Evolutionary conservation across 2,888 invertebrate genomes (phyloP).

Genomic region (Strigamia maritima): DNA sequence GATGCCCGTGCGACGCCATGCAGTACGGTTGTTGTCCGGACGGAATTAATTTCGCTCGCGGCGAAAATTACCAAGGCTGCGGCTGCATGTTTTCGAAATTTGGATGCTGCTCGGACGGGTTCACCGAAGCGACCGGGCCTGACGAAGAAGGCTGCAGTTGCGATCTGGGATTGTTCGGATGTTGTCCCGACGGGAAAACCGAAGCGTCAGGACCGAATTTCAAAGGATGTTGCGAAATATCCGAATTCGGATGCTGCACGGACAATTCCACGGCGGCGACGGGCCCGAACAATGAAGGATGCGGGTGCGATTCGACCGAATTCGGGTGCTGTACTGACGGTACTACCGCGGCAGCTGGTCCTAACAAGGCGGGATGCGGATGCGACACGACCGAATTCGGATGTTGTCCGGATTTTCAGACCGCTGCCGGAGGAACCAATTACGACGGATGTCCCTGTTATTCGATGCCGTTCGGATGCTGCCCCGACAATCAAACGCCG

Average conservation of each 20-base stretch:
- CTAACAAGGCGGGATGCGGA: conserved; percentile 63
- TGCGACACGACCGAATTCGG: conserved; percentile 79
- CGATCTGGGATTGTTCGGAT: conserved; percentile 59
- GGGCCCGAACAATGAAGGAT: conserved; percentile 61
- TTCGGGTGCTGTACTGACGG: conserved; percentile 86
- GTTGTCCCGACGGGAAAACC: conserved; percentile 79
- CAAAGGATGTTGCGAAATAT: conserved; percentile 42
- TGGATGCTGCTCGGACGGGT: conserved; percentile 83
- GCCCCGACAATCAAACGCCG: conserved; percentile 73
- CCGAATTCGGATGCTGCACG: conserved; percentile 48
- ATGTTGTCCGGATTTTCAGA: conserved; percentile 81
- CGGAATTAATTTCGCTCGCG: conserved; percentile 59
- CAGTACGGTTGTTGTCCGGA: conserved; percentile 53
- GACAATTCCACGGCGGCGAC: conserved; percentile 47
- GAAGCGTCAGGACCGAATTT: conserved; percentile 61
- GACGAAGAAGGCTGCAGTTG: conserved; percentile 63
- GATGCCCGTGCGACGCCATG: background rate
- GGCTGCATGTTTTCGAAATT: conserved; percentile 73
- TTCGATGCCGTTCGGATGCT: conserved; percentile 86
- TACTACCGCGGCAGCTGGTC: conserved; percentile 48
- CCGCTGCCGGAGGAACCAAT: conserved; percentile 67
- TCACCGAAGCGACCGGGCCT: conserved; percentile 73
- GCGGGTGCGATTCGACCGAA: conserved; percentile 70
- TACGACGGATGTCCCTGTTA: conserved; percentile 74
- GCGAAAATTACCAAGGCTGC: conserved; percentile 58